Conservation (phyloP, 2,113 vertebrate genomes). For the Geococcyx californianus region DNA sequence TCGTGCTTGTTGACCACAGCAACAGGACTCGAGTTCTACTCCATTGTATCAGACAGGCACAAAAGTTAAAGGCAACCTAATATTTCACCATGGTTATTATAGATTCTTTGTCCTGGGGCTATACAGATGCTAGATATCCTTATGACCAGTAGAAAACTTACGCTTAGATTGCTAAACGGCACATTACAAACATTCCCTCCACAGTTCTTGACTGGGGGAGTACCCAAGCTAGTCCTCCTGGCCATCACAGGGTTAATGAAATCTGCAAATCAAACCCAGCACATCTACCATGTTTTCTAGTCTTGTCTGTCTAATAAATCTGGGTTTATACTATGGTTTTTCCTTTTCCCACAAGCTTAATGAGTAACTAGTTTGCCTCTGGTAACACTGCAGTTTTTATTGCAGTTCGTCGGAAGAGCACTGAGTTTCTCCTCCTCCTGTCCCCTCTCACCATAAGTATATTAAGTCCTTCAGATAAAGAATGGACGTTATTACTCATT, state of each 20-base stretch:
- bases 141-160: neutral
- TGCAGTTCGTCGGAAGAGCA: neutral
- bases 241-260: neutral
- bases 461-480: neutral
- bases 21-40: neutral
- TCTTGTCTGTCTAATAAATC: slow-evolving; percentile 42
- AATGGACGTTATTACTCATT: neutral
- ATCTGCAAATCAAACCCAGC: slow-evolving; percentile 3
- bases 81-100: neutral
- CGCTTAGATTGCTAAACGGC: neutral
- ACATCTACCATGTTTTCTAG: slow-evolving; percentile 29
- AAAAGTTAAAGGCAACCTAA: neutral
- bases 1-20: neutral
- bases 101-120: neutral
- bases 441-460: neutral
- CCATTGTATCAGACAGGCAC: neutral
- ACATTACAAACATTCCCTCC: neutral
- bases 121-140: neutral
- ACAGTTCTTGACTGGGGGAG: neutral
- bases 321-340: slow-evolving; percentile 13
- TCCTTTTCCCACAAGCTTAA: slow-evolving; percentile 54
- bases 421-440: neutral
- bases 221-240: neutral
- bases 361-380: slow-evolving; percentile 58
- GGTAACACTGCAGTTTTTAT: neutral